phyloP scores from a whole-genome alignment of 2,113 vertebrate species.

The Jacana jacana region DNA sequence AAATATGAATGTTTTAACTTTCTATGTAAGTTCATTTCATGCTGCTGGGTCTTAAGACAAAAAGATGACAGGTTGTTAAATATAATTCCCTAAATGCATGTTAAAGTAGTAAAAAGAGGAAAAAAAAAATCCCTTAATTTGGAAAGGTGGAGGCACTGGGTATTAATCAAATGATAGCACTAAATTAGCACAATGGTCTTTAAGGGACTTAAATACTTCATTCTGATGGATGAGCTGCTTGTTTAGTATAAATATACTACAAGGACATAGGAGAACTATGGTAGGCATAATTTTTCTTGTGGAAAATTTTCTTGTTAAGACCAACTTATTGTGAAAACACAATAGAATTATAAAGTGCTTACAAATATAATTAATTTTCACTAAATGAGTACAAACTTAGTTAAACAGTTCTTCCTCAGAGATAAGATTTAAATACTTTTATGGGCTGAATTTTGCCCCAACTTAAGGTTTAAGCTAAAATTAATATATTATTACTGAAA shows the following conservation, averaged over 20 bases:
- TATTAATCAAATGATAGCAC: slow-evolving; percentile 43
- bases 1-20: not conserved
- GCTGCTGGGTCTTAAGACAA: not conserved
- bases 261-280: not conserved
- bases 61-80: not conserved
- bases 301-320: not conserved
- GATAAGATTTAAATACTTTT: not conserved
- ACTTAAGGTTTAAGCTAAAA: not conserved
- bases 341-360: not conserved
- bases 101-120: not conserved
- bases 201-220: slow-evolving; percentile 16
- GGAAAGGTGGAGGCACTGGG: not conserved
- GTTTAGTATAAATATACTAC: slow-evolving; percentile 11
- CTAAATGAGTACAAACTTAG: not conserved
- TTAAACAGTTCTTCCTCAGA: not conserved
- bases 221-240: slow-evolving; percentile 25
- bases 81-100: not conserved
- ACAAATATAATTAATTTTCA: not conserved
- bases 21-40: not conserved
- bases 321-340: not conserved
- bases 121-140: not conserved
- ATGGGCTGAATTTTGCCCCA: not conserved
- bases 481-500: not conserved
- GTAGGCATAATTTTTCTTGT: slow-evolving; percentile 13
- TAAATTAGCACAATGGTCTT: slow-evolving; percentile 29